Base-by-base conservation (phyloP, 2,888 invertebrate species). In the Scaptodrosophila latifasciaeformis region DNA sequence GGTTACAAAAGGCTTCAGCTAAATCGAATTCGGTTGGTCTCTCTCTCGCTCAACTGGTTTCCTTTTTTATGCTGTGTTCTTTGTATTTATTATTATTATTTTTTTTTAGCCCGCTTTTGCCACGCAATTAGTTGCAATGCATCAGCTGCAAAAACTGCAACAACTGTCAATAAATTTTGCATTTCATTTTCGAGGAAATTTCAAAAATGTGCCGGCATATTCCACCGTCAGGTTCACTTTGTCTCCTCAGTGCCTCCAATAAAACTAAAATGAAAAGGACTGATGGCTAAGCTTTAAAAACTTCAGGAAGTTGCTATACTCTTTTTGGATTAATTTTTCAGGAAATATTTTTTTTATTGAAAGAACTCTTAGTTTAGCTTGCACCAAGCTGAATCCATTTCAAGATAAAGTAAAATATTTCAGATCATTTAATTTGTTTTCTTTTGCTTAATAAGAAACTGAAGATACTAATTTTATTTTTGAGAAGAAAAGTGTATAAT, bases 181-280 rank as follows among this genome's bases (percentile, higher is more conserved):
- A 52, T 47, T 58, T 66, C 24, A 65, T 54, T 65, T 65, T 55
- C 49, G 35, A 44, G 49, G 55, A 54, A 62, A 64, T 63, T 54
- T 56, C 37, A 54, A 62, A 54, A 54, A 54, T 54, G 49, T 56
- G 49, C 21, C 27, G 17, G 44, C 27, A 47, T 52, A 47, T 42
- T 37, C 21, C 42, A 29, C 19, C 15, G 42, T 24, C 55, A 54
- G 45, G 55, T 39, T 45, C 49, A 46, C 42, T 54, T 61, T 59
- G 54, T 35, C 46, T 58, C 58, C 44, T 54, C 53, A n/a, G 29
- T 49, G 1, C 17, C 35, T n/a, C n/a, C n/a, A n/a, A n/a, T n/a
- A n/a, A n/a, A n/a, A n/a, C n/a, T n/a, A n/a, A n/a, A n/a, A n/a
- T n/a, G n/a, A n/a, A n/a, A n/a, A n/a, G n/a, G n/a, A n/a, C n/a